phyloP scores from a whole-genome alignment of 2,888 invertebrate species.

The Ophion costatus region DNA sequence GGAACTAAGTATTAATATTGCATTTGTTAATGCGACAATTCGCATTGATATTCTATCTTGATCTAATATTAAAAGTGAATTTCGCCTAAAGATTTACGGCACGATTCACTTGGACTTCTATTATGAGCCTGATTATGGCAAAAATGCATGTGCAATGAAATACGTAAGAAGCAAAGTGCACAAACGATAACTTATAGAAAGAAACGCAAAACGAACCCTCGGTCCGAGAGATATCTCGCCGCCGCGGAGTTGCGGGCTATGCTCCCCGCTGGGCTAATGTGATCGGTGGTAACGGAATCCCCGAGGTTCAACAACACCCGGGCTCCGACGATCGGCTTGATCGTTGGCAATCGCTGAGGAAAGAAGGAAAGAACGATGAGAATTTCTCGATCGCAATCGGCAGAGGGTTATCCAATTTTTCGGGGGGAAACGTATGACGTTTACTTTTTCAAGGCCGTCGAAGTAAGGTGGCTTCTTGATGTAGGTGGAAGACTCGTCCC shows the following conservation, averaged over 20 bases:
- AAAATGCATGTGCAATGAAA: constrained; percentile 1
- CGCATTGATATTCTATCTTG: too few species aligned
- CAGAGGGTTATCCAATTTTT: not conserved
- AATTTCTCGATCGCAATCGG: not conserved
- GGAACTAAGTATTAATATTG: too few species aligned
- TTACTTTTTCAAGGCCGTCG: constrained; percentile 88
- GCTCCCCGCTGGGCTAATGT: constrained; percentile 99
- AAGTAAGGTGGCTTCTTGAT: constrained; percentile 99
- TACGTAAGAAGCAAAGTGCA: constrained; percentile 84
- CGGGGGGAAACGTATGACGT: not conserved
- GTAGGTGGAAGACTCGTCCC: constrained; percentile 96
- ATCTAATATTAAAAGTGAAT: too few species aligned
- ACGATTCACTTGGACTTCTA: too few species aligned
- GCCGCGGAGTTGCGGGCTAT: constrained; percentile 98
- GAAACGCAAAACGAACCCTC: constrained; percentile 85
- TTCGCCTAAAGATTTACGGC: constrained; percentile 61
- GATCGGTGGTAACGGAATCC: constrained; percentile 99
- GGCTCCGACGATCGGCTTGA: constrained; percentile 88
- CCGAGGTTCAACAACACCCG: constrained; percentile 94
- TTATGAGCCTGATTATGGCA: too few species aligned
- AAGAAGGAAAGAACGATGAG: constrained; percentile 8
- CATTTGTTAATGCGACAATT: too few species aligned
- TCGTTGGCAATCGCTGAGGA: constrained; percentile 86
- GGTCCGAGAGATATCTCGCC: constrained; percentile 90
- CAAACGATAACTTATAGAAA: not conserved